Evolutionary conservation across 2,888 invertebrate species (phyloP), one percentile per base, ranked within the genome.

Genomic region (Phyllotreta striolata): DNA sequence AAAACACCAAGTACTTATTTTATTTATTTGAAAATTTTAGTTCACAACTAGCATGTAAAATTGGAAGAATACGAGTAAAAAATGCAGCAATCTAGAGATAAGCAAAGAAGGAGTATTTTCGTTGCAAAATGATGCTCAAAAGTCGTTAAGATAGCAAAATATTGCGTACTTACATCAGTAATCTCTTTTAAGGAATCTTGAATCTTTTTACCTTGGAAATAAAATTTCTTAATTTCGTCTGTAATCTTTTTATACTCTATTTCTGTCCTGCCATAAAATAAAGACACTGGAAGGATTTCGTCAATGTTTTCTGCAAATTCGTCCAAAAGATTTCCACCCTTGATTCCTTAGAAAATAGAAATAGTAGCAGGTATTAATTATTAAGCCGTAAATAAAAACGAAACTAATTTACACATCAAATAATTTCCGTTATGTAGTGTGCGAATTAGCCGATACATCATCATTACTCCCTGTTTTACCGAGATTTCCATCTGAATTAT

Each of bases 271-370:
- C 80, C 79, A 58, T 81, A 84, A 34, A 83, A 69, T 12, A 85
- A 72, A 43, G 80, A 81, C 1, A 82, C 74, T 0, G 85, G 83
- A 1, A 78, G 79, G n/a, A 84, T 55, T 34, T 75, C 74, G 43
- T 80, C 72, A 65, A 84, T 85, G 7, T 84, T 77, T 1, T 80
- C 70, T 54, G 84, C 76, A 12, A 85, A 66, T 58, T 79, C 78
- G 8, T 80, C 75, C 0, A 81, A 55, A 8, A 82, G 67, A 12
- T 79, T 70, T 1, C 78, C 76, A 40, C 79, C 73, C 34, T 73
- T 75, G 60, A 73, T 71, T 40, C 72, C 78, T 77, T 66, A 9
- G 70, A 71, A 62, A 24, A 24, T 4, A 24, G 24, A 24, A 24
- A 4, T 24, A 24, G 4, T 24, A 24, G 4, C n/a, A n/a, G n/a